Base-by-base conservation (phyloP, 2,797 vertebrate genomes). In the Acrossocheilus wenchowensis region DNA sequence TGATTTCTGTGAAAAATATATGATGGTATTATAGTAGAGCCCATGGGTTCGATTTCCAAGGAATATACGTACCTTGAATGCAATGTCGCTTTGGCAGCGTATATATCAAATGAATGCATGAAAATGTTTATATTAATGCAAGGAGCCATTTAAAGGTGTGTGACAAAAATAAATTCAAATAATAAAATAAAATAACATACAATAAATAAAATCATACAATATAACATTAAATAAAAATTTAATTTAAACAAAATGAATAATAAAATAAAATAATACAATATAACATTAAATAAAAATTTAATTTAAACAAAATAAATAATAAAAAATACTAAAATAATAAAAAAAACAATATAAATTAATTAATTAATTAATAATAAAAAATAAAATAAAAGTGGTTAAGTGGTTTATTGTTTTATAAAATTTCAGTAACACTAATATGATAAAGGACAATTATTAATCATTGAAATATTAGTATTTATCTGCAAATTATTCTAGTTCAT, bases 1-100 rank as follows among this genome's bases (percentile, higher is more conserved):
- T 1, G 98, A 99, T 96, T 99, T 99, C 98, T 99, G 94, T 85
- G 88, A 79, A 86, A 78, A 23, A 60, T 2, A 36, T 74, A 39
- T 60, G 48, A 62, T 2, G 6, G 69, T 36, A 74, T 54, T 81
- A 19, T 15, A 62, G 15, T 43, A 41, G 41, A 62, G 39, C 30
- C 1, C 14, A 15, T 39, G 48, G 43, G 50, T 54, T 17, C 0
- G 0, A 39, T 11, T 34, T 6, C 0, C 9, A 12, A 36, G 1
- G 17, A 75, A 50, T 19, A 74, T 6, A 50, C 1, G 5, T 74
- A 19, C 2, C 15, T 2, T 26, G 23, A 62, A 62, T 62, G 57
- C 8, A 57, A 60, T n/a, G 57, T 11, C 1, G 0, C 57, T 60
- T 54, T 5, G 3, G 23, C 11, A 66, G 14, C 14, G 1, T 64